A percentile compares a stretch with the other conserved stretches of the same genome.
These are phyloP conservation scores for Myotis findleyi DNA, from an alignment of 2,797 vertebrate genomes.

Conservation along the genomic window DNA sequence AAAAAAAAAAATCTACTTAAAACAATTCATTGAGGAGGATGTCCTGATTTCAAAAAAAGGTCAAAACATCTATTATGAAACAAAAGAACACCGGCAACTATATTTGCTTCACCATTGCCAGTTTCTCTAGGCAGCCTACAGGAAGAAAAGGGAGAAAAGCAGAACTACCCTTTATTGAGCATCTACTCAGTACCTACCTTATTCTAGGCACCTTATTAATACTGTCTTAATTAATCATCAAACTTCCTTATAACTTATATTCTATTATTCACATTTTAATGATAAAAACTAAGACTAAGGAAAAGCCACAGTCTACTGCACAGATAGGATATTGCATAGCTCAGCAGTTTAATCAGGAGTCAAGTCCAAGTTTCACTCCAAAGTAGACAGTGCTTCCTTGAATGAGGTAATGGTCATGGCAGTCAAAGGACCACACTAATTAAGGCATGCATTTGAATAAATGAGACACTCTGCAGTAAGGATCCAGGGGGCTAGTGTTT, in stretches of 20 bases:
- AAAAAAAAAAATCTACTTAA: not conserved
- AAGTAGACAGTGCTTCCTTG: not conserved
- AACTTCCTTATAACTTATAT: conserved; percentile 10
- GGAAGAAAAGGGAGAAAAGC: not conserved
- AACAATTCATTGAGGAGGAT: not conserved
- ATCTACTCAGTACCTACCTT: conserved; percentile 1
- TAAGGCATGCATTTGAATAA: conserved; percentile 1
- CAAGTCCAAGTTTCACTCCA: not conserved
- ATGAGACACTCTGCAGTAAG: not conserved
- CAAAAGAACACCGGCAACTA: not conserved
- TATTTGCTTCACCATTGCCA: not conserved
- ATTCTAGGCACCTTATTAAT: not conserved
- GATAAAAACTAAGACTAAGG: conserved; percentile 39
- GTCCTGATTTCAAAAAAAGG: not conserved
- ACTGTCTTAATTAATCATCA: conserved; percentile 39
- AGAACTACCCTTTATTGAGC: not conserved
- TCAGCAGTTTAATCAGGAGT: not conserved
- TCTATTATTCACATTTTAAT: conserved; percentile 11
- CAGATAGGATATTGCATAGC: not conserved
- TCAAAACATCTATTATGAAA: conserved; percentile 18
- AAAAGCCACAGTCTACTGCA: conserved; percentile 7
- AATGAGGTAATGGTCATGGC: not conserved
- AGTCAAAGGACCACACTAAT: not conserved
- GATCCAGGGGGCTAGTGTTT: not conserved
- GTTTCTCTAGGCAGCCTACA: not conserved